Conservation (phyloP, 2,797 vertebrate species). For the Cirrhinus mrigala region DNA sequence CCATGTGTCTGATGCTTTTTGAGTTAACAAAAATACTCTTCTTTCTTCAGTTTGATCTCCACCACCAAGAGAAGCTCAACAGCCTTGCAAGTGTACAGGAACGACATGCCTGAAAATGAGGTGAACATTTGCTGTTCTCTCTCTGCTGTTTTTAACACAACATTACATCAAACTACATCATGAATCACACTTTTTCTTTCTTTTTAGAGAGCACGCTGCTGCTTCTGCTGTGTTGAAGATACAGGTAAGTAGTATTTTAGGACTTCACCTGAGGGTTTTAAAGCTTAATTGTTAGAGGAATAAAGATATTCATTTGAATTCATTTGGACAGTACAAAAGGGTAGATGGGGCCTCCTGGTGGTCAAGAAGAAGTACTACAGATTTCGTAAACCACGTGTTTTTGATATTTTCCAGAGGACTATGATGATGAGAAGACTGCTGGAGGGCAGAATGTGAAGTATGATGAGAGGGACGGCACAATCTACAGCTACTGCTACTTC, state of each 20-base stretch:
- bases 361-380: constrained; percentile 39
- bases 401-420: constrained; percentile 73
- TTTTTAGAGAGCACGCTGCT: constrained; percentile 93
- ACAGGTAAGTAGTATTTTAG: constrained; percentile 79
- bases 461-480: constrained; percentile 87
- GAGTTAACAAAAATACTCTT: constrained; percentile 31
- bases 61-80: constrained; percentile 95
- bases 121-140: constrained; percentile 70
- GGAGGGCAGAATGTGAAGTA: constrained; percentile 88
- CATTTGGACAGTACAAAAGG: constrained; percentile 5
- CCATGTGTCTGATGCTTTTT: constrained; percentile 1
- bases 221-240: constrained; percentile 89
- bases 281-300: not conserved
- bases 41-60: constrained; percentile 85
- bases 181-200: not conserved
- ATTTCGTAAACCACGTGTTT: not conserved
- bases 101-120: constrained; percentile 87
- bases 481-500: constrained; percentile 93
- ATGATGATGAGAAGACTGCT: constrained; percentile 74
- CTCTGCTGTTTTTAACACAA: not conserved
- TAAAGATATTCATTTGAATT: not conserved
- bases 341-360: constrained; percentile 70
- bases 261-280: not conserved
- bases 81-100: constrained; percentile 84
- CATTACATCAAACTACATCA: not conserved